phyloP scores from a whole-genome alignment of 2,797 vertebrate genomes.

The Myripristis jacobus region DNA sequence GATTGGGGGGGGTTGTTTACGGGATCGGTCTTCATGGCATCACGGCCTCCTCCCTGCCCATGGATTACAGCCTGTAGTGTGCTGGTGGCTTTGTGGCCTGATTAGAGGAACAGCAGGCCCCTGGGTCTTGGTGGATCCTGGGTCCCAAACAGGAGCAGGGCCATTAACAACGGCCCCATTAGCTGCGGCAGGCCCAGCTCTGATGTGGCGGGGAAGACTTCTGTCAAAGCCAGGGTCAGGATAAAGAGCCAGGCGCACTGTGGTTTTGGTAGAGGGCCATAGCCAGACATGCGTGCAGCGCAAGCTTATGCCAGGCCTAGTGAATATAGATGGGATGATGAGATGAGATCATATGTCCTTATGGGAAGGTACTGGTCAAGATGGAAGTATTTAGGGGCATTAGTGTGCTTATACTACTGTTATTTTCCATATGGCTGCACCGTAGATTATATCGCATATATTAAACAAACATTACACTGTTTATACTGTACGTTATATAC shows the following conservation, averaged over 20 bases:
- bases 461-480: conserved; percentile 47
- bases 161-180: conserved; percentile 79
- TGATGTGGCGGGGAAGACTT: conserved; percentile 76
- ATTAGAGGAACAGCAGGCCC: conserved; percentile 71
- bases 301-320: conserved; percentile 42
- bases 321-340: conserved; percentile 72
- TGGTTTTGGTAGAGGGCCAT: conserved; percentile 72
- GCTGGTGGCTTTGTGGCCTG: conserved; percentile 75
- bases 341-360: conserved; percentile 65
- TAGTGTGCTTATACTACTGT: conserved; percentile 48
- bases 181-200: conserved; percentile 66
- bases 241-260: conserved; percentile 59
- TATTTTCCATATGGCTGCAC: conserved; percentile 50
- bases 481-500: conserved; percentile 13
- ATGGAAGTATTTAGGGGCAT: conserved; percentile 67
- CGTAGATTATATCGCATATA: conserved; percentile 13
- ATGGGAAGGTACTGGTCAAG: conserved; percentile 58
- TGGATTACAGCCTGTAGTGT: conserved; percentile 72
- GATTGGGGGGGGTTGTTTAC: conserved; percentile 74
- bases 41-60: conserved; percentile 62
- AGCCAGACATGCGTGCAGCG: conserved; percentile 58
- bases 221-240: conserved; percentile 73
- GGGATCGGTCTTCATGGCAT: conserved; percentile 71
- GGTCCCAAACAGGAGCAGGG: conserved; percentile 73
- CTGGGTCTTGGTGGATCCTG: conserved; percentile 52